phyloP scores from a whole-genome alignment of 2,797 vertebrate genomes.

The Macropus fuliginosus region DNA sequence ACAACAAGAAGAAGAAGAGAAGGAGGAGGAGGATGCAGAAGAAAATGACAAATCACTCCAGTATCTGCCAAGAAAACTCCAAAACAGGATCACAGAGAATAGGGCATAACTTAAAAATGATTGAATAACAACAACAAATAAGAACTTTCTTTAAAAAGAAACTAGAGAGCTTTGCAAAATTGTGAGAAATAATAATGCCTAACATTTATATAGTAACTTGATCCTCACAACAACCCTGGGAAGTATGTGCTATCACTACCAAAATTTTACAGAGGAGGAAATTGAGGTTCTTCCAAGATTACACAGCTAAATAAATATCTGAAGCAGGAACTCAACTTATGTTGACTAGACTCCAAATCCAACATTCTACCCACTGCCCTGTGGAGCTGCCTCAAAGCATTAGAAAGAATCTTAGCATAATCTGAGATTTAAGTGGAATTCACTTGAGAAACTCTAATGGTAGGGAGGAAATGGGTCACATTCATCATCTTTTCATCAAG shows the following conservation, averaged over 20 bases:
- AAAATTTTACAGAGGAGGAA: background rate
- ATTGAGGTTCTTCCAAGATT: background rate
- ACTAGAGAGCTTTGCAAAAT: background rate
- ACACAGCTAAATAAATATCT: background rate
- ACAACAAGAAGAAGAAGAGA: background rate
- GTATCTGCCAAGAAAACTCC: background rate
- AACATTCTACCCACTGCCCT: background rate
- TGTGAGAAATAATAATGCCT: background rate
- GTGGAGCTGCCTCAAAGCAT: background rate
- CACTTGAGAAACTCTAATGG: background rate
- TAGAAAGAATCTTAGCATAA: constrained; percentile 1
- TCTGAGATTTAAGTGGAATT: constrained; percentile 14
- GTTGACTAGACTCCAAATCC: background rate
- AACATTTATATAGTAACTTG: background rate
- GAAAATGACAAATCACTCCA: background rate
- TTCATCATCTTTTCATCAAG: background rate
- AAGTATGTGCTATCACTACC: background rate
- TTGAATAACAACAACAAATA: background rate
- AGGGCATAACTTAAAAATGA: background rate
- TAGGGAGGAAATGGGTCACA: background rate
- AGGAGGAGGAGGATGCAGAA: background rate
- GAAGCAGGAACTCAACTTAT: background rate
- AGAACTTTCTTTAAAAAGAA: background rate
- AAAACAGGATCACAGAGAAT: background rate
- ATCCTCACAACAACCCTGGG: background rate